A percentile compares a stretch with the other conserved stretches of the same genome.
phyloP scores from a whole-genome alignment of 2,888 invertebrate species.

The Leucoma salicis region DNA sequence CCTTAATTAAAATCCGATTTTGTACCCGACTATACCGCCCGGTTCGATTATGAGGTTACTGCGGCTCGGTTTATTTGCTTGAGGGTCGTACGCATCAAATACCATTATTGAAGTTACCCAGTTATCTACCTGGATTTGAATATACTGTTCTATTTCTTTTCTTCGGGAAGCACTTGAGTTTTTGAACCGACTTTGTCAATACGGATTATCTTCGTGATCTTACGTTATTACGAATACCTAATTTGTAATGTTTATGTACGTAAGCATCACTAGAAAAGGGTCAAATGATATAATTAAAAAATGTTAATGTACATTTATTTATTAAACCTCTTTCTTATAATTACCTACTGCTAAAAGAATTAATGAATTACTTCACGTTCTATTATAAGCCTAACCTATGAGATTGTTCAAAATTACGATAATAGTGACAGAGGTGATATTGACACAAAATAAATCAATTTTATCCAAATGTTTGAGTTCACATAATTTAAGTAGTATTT shows the following conservation, averaged over 20 bases:
- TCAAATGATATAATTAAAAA: too few relatives aligned
- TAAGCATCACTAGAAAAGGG: neutral
- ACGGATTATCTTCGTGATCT: constrained; percentile 29
- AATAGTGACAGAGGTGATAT: too few relatives aligned
- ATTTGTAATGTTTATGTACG: constrained; percentile 13
- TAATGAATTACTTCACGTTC: too few relatives aligned
- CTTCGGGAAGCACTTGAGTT: constrained; percentile 33
- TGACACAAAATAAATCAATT: too few relatives aligned
- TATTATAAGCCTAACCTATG: too few relatives aligned
- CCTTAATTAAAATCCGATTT: constrained; percentile 75
- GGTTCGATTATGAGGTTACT: constrained; percentile 50
- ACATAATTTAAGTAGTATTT: too few relatives aligned
- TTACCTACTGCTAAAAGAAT: too few relatives aligned
- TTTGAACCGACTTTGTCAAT: constrained; percentile 33
- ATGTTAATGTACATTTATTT: too few relatives aligned
- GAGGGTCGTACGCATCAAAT: constrained; percentile 39
- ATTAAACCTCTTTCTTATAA: too few relatives aligned
- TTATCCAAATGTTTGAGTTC: too few relatives aligned
- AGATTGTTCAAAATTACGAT: too few relatives aligned
- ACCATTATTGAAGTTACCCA: constrained; percentile 42
- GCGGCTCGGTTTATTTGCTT: constrained; percentile 45
- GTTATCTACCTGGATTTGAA: constrained; percentile 24
- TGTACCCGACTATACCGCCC: constrained; percentile 51
- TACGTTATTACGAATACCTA: constrained; percentile 28
- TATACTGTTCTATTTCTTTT: constrained; percentile 27